A percentile compares a stretch with the other conserved stretches of the same genome.
phyloP scores from a whole-genome alignment of 2,797 vertebrate genomes.

The Danio tinwini region DNA sequence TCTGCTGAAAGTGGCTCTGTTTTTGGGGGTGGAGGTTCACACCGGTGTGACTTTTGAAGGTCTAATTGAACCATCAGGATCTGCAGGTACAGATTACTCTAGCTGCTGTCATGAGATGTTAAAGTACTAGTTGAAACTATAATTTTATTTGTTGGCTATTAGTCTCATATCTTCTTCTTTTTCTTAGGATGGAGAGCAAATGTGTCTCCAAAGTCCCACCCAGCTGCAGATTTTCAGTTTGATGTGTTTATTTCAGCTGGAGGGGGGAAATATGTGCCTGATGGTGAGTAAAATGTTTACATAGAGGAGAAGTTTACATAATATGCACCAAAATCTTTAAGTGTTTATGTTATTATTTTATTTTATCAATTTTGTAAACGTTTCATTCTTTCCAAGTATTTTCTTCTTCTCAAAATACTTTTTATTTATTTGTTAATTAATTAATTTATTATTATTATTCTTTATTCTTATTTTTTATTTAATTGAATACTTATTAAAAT shows the following conservation, averaged over 20 bases:
- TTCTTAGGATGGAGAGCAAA: constrained; percentile 83
- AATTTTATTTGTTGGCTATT: neutral
- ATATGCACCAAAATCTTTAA: neutral
- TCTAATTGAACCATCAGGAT: constrained; percentile 74
- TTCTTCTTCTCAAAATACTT: too few relatives aligned
- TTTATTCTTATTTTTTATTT: too few relatives aligned
- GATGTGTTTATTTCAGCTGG: constrained; percentile 92
- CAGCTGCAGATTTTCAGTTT: constrained; percentile 82
- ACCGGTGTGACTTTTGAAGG: constrained; percentile 82
- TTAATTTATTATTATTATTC: too few relatives aligned
- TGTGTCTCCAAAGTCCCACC: constrained; percentile 80
- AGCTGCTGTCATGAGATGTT: neutral
- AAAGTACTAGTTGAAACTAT: neutral
- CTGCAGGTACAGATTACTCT: constrained; percentile 59
- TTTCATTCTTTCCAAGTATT: too few relatives aligned
- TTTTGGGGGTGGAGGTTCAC: constrained; percentile 94
- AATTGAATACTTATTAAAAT: too few relatives aligned
- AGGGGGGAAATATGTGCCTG: constrained; percentile 88
- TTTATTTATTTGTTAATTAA: neutral
- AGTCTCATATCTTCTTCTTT: neutral
- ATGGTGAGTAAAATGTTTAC: constrained; percentile 77
- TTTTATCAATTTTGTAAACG: neutral
- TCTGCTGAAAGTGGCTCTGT: constrained; percentile 87
- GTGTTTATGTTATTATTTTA: neutral
- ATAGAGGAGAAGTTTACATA: neutral